These are phyloP conservation scores for Notiomystis cincta DNA, from an alignment of 2,113 vertebrate genomes.

Conservation along the genomic window DNA sequence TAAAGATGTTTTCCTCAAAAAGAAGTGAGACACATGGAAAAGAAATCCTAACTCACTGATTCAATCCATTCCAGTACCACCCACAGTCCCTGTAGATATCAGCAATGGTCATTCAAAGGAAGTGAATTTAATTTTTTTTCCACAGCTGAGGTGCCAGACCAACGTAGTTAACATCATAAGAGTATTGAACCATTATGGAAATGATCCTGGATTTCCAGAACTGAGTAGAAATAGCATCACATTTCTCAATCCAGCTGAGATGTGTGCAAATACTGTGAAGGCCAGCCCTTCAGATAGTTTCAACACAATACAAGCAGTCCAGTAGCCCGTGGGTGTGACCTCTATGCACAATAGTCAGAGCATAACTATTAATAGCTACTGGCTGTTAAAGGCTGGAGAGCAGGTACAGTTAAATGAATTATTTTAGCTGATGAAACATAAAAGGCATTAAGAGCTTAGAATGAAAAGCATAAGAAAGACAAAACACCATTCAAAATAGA, in stretches of 20 bases:
- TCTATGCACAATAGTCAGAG: not conserved
- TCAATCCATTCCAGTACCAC: not conserved
- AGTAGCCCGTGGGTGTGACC: not conserved
- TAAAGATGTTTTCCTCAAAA: not conserved
- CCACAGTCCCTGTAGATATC: not conserved
- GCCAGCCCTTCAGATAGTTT: not conserved
- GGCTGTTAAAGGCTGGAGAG: not conserved
- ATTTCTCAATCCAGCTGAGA: not conserved
- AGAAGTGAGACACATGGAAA: not conserved
- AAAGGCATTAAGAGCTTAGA: not conserved
- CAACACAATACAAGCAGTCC: not conserved
- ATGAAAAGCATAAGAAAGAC: not conserved
- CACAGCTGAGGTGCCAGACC: not conserved
- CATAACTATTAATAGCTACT: not conserved
- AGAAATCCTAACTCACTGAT: not conserved
- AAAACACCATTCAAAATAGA: not conserved
- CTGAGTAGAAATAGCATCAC: fast-evolving
- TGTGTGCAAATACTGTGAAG: not conserved
- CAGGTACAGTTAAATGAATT: not conserved
- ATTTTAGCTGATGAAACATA: not conserved
- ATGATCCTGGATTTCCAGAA: not conserved
- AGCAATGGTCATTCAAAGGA: not conserved
- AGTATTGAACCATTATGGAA: not conserved
- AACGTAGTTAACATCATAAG: not conserved
- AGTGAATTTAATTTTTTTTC: not conserved